These are phyloP conservation scores for Galemys pyrenaicus DNA, from an alignment of 2,113 vertebrate species.

Conservation along the genomic window DNA sequence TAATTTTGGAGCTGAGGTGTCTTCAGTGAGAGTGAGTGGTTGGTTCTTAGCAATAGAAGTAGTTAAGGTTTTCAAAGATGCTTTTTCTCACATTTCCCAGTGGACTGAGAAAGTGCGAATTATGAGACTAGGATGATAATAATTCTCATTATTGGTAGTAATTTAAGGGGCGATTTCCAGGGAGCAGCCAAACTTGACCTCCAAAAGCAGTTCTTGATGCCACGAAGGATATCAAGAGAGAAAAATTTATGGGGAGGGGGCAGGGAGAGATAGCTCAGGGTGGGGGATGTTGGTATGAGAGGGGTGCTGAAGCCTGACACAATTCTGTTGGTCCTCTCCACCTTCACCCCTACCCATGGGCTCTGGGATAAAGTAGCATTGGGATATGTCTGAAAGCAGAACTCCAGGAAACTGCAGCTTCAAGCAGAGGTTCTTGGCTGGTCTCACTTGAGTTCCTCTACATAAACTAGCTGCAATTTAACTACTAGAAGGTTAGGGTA, in stretches of 20 bases:
- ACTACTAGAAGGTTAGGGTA: background rate
- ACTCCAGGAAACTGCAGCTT: background rate
- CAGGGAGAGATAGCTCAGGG: background rate
- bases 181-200: background rate
- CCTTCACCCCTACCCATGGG: background rate
- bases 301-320: background rate
- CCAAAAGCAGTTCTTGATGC: background rate
- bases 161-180: background rate
- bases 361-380: background rate
- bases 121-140: background rate
- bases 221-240: background rate
- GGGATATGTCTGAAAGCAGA: background rate
- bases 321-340: background rate
- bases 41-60: background rate
- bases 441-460: background rate
- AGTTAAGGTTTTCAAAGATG: background rate
- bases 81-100: background rate
- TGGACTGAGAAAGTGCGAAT: background rate
- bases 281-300: background rate
- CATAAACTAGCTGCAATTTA: background rate
- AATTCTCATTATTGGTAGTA: background rate
- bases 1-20: background rate
- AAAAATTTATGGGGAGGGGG: background rate
- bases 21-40: background rate
- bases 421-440: background rate